Conservation (phyloP, 2,113 vertebrate genomes). For the Vimba vimba region DNA sequence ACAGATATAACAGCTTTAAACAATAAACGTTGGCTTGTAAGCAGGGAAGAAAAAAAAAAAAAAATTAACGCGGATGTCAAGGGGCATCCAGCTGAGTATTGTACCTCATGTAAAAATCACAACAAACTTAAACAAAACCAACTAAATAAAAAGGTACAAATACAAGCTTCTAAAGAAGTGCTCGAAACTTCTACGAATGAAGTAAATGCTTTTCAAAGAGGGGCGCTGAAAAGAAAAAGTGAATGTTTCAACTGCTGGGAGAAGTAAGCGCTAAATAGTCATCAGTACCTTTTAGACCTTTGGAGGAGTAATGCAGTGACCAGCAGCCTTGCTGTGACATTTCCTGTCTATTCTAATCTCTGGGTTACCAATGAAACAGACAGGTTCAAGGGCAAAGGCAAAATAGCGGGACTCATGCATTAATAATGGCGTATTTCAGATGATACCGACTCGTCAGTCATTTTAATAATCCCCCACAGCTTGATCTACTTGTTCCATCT, state of each 20-base stretch:
- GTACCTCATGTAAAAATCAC: slow-evolving; percentile 69
- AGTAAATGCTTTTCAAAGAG: slow-evolving; percentile 80
- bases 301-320: slow-evolving; percentile 83
- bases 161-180: slow-evolving; percentile 70
- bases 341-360: slow-evolving; percentile 56
- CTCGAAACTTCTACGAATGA: slow-evolving; percentile 78
- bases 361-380: slow-evolving; percentile 65
- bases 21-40: slow-evolving; percentile 81
- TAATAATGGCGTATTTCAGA: slow-evolving; percentile 83
- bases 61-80: slow-evolving; percentile 48
- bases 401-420: slow-evolving; percentile 81
- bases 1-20: slow-evolving; percentile 83
- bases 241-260: slow-evolving; percentile 73
- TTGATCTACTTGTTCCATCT: slow-evolving; percentile 86
- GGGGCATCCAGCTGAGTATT: slow-evolving; percentile 58
- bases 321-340: slow-evolving; percentile 74
- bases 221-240: slow-evolving; percentile 65
- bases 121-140: slow-evolving; percentile 63
- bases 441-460: slow-evolving; percentile 83
- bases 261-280: slow-evolving; percentile 68
- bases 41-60: slow-evolving; percentile 71
- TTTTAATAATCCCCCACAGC: slow-evolving; percentile 87
- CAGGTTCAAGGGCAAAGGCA: slow-evolving; percentile 80
- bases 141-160: slow-evolving; percentile 69
- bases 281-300: slow-evolving; percentile 81